Base-by-base conservation (phyloP, 2,888 invertebrate genomes). In the Himalopsyche japonica region DNA sequence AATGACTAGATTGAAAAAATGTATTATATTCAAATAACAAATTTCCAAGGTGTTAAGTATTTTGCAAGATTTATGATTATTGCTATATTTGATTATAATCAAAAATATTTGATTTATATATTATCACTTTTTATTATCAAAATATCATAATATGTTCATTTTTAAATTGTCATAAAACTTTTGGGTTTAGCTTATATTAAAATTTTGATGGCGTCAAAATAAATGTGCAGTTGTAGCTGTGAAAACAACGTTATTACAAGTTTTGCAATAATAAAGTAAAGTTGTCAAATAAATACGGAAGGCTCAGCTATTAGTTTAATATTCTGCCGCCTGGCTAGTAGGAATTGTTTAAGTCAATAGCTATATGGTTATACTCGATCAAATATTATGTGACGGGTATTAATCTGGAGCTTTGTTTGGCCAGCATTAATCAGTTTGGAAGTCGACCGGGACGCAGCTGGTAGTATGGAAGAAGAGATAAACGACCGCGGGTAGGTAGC, bases 331-430 rank as follows among this genome's bases (percentile, higher is more conserved):
- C 37, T 34, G 20, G n/a, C 10, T 57, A 27, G 47, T 57, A 82
- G 81, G 49, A 84, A 84, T 84, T 82, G 49, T 64, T 76, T 30
- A 47, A 82, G 82, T 84, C 84, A 82, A 79, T 82, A 80, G 84
- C 76, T 48, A 80, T 76, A 76, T 77, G 64, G 76, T 47, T 47
- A 76, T 64, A 84, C 84, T 84, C 84, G 84, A 84, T 84, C 84
- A 84, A 79, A 84, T 82, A 76, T 82, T 80, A 77, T 84, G 79
- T 82, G 84, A 84, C 84, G 82, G 77, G 49, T 82, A 84, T 80
- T 84, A 82, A 84, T 80, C 80, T 20, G 57, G 76, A 43, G 79
- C 82, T 84, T 84, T 84, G 84, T 84, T 84, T 80, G 70, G 78
- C 78, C 37, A 43, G 30, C 82, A 82, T 82, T 82, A 82, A 82